phyloP scores from a whole-genome alignment of 1,140 invertebrate species.

The Contarinia nasturtii region DNA sequence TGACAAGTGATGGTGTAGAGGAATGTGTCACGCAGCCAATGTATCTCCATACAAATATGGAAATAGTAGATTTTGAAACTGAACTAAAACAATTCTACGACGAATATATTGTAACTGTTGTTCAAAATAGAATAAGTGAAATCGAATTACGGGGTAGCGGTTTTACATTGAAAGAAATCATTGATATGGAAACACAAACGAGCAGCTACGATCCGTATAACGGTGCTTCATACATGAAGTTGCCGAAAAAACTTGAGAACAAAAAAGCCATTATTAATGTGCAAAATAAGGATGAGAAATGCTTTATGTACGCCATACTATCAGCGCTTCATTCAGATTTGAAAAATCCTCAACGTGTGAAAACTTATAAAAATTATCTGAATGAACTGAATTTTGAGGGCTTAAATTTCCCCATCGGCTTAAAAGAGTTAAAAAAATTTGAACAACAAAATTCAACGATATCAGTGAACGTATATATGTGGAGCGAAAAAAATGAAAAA shows the following conservation, averaged over 20 bases:
- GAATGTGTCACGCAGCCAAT: no score
- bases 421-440: constrained; percentile 6
- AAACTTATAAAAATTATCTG: not conserved
- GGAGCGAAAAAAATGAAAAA: not conserved
- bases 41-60: no score
- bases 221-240: constrained; percentile 10
- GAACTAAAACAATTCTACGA: no score
- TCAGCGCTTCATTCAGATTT: constrained; percentile 7
- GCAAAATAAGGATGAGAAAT: constrained; percentile 11
- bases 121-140: no score
- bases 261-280: constrained; percentile 14
- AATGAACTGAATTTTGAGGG: not conserved
- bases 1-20: no score
- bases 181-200: constrained; percentile 14
- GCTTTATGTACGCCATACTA: constrained; percentile 12
- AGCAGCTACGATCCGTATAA: constrained; percentile 14
- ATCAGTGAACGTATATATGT: constrained; percentile 1
- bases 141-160: constrained; percentile 10
- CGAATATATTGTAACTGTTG: no score
- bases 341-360: not conserved
- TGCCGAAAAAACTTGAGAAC: constrained; percentile 10
- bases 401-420: constrained; percentile 5
- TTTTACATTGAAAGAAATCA: constrained; percentile 14
- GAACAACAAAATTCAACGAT: constrained; percentile 4
- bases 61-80: no score